A percentile compares a stretch with the other conserved stretches of the same genome.
phyloP scores from a whole-genome alignment of 2,888 invertebrate species.

The Sturmia bella region DNA sequence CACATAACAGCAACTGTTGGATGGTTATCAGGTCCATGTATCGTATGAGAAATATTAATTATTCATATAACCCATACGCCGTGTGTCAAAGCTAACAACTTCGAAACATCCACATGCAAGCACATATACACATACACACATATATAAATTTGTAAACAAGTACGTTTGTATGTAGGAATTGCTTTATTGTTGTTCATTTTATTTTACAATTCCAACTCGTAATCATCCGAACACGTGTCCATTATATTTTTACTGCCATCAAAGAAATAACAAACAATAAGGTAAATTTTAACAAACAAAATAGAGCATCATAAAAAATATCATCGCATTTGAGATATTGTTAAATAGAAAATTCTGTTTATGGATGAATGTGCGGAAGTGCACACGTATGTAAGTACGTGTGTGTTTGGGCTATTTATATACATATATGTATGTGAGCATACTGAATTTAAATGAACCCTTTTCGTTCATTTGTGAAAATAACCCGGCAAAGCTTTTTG shows the following conservation, averaged over 20 bases:
- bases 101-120: neutral
- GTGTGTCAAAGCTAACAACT: neutral
- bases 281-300: constrained; percentile 1
- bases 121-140: neutral
- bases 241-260: constrained; percentile 36
- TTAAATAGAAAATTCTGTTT: too few relatives aligned
- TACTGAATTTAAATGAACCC: too few relatives aligned
- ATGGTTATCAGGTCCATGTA: neutral
- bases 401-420: too few relatives aligned
- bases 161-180: neutral
- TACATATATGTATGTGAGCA: too few relatives aligned
- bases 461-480: constrained; percentile 14
- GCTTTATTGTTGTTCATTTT: constrained; percentile 16
- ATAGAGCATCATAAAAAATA: too few relatives aligned
- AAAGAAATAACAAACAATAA: constrained; percentile 24
- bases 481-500: constrained; percentile 21
- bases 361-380: too few relatives aligned
- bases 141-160: neutral
- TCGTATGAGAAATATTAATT: constrained; percentile 57
- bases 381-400: too few relatives aligned
- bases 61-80: constrained; percentile 58
- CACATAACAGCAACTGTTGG: neutral
- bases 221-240: constrained; percentile 58
- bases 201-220: constrained; percentile 42
- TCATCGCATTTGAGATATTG: too few relatives aligned